Evolutionary conservation across 2,113 vertebrate species (phyloP).

Genomic region (Calyptommatus sinebrachiatus): DNA sequence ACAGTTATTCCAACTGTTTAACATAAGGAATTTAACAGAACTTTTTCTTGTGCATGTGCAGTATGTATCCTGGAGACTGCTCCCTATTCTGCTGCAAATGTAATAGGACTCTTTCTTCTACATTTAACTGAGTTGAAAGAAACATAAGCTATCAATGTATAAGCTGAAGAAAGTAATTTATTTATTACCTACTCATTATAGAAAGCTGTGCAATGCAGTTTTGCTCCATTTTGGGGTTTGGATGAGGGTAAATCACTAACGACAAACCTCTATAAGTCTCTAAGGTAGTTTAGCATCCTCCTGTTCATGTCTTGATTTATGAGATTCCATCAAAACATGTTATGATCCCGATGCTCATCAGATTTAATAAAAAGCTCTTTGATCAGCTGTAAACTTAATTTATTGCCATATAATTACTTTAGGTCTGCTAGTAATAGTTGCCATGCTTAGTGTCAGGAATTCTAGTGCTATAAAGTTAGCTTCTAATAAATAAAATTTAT

Average conservation of each 20-base stretch:
- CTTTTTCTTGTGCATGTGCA: slow-evolving; percentile 1
- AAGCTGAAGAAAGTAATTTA: slow-evolving; percentile 15
- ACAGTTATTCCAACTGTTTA: rapidly evolving
- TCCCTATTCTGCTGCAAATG: slow-evolving; percentile 1
- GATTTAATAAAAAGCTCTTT: slow-evolving; percentile 58
- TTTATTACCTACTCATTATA: slow-evolving; percentile 29
- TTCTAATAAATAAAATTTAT: slow-evolving; percentile 48
- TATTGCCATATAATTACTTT: slow-evolving; percentile 64
- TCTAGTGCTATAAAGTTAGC: slow-evolving; percentile 56
- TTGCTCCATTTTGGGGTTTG: not conserved
- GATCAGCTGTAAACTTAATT: slow-evolving; percentile 64
- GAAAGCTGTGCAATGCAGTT: not conserved
- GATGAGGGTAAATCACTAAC: slow-evolving; percentile 14
- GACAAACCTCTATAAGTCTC: slow-evolving; percentile 7
- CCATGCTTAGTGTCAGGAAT: slow-evolving; percentile 55
- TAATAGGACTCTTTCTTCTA: not conserved
- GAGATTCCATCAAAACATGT: slow-evolving; percentile 24
- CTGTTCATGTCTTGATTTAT: slow-evolving; percentile 48
- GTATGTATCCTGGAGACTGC: not conserved
- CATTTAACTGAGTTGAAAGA: slow-evolving; percentile 12
- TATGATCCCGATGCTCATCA: slow-evolving; percentile 40
- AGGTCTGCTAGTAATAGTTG: slow-evolving; percentile 63
- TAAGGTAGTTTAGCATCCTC: slow-evolving; percentile 22
- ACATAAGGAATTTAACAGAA: rapidly evolving
- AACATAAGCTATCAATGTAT: slow-evolving; percentile 17